Percentiles rank a stretch among this genome's conserved stretches.
phyloP scores from a whole-genome alignment of 2,888 invertebrate genomes.

The Andrena bicolor region DNA sequence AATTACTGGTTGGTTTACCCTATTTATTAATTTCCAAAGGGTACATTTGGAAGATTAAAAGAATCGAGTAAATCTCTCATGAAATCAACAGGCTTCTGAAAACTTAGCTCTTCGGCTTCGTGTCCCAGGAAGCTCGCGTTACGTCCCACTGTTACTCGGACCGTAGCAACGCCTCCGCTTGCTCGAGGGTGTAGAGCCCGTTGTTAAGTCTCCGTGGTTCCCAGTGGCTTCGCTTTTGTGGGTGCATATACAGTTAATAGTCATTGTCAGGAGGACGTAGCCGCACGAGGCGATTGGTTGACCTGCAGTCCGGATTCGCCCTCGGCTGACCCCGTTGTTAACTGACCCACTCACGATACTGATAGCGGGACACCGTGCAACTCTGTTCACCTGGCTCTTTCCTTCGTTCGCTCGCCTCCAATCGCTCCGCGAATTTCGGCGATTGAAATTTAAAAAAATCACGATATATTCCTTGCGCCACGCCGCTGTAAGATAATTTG shows the following conservation, averaged over 20 bases:
- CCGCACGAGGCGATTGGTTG: slow-evolving; percentile 67
- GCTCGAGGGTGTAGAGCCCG: slow-evolving; percentile 29
- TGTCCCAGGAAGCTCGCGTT: too few relatives aligned
- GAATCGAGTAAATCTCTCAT: too few relatives aligned
- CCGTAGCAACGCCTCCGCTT: not conserved
- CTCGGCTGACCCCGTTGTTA: slow-evolving; percentile 76
- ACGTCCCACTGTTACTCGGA: not conserved
- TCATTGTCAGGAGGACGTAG: slow-evolving; percentile 63
- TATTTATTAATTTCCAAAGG: too few relatives aligned
- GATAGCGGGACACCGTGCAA: slow-evolving; percentile 66
- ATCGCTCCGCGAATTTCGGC: not conserved
- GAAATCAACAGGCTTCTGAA: too few relatives aligned
- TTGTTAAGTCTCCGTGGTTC: not conserved
- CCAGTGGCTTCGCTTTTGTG: slow-evolving; percentile 49
- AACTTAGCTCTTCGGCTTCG: too few relatives aligned
- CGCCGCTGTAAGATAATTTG: not conserved
- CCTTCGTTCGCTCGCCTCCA: slow-evolving; percentile 27
- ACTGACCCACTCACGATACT: slow-evolving; percentile 76
- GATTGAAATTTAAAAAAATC: not conserved
- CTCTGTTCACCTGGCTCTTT: slow-evolving; percentile 52
- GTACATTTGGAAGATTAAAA: too few relatives aligned
- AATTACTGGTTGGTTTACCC: too few relatives aligned
- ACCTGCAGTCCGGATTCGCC: slow-evolving; percentile 75
- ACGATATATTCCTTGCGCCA: too few relatives aligned
- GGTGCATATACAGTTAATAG: slow-evolving; percentile 67